A percentile compares a stretch with the other conserved stretches of the same genome.
Evolutionary conservation across 2,113 vertebrate species (phyloP).

Genomic region (Onychorhynchus coronatus): DNA sequence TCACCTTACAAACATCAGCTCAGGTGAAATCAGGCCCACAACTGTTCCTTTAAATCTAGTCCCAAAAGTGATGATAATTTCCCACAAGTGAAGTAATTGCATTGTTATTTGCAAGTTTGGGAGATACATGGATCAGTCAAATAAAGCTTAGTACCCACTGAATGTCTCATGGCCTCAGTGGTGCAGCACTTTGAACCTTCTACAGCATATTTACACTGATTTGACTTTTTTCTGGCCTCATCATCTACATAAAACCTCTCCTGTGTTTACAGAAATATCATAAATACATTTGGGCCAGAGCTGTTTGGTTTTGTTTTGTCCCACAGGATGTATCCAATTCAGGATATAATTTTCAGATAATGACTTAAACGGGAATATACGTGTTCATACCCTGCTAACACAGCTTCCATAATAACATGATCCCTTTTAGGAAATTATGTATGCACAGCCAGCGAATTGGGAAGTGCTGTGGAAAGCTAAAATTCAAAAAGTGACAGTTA

Average conservation of each 20-base stretch:
- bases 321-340: background rate
- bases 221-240: background rate
- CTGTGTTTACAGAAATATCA: background rate
- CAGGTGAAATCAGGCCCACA: background rate
- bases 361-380: background rate
- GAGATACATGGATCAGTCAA: background rate
- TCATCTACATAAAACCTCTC: background rate
- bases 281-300: background rate
- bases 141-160: background rate
- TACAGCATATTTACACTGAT: background rate
- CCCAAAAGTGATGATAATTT: background rate
- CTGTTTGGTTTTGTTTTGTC: conserved; percentile 4
- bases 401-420: background rate
- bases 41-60: background rate
- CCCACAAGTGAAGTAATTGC: background rate
- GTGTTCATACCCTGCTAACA: background rate
- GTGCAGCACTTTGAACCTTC: background rate
- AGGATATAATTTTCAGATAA: conserved; percentile 35
- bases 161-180: background rate
- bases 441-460: background rate
- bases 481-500: conserved; percentile 26
- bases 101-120: background rate
- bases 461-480: background rate
- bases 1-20: background rate
- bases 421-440: conserved; percentile 5